These are phyloP conservation scores for Coracopsis vasa DNA, from an alignment of 2,113 vertebrate species.

Conservation along the genomic window DNA sequence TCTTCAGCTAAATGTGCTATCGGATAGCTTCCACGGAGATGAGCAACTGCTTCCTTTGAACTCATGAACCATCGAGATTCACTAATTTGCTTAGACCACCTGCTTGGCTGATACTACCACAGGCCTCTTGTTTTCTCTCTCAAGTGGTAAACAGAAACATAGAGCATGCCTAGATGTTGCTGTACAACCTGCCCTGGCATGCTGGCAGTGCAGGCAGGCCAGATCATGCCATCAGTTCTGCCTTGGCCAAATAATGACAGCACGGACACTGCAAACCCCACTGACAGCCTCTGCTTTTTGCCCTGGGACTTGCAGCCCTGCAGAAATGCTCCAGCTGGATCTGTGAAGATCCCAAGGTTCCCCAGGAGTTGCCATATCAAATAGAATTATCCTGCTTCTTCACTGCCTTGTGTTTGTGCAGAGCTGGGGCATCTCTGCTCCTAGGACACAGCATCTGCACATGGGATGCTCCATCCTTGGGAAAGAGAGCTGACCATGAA, in stretches of 20 bases:
- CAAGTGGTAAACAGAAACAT: background rate
- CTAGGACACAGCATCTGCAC: background rate
- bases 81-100: slow-evolving; percentile 25
- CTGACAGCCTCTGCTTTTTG: background rate
- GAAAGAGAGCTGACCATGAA: background rate
- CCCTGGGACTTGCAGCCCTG: background rate
- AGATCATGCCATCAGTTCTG: background rate
- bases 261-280: fast-evolving
- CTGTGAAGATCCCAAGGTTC: fast-evolving
- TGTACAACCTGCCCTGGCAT: background rate
- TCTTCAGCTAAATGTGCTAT: background rate
- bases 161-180: background rate
- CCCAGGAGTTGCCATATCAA: background rate
- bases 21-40: background rate
- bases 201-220: fast-evolving
- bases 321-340: background rate
- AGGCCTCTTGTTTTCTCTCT: background rate
- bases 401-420: background rate
- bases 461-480: fast-evolving
- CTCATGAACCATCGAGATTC: background rate
- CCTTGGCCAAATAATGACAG: background rate
- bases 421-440: background rate
- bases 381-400: background rate
- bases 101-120: background rate
- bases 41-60: slow-evolving; percentile 38